Percentiles rank a stretch among this genome's conserved stretches.
phyloP scores from a whole-genome alignment of 2,113 vertebrate species.

The Beaufortia kweichowensis region DNA sequence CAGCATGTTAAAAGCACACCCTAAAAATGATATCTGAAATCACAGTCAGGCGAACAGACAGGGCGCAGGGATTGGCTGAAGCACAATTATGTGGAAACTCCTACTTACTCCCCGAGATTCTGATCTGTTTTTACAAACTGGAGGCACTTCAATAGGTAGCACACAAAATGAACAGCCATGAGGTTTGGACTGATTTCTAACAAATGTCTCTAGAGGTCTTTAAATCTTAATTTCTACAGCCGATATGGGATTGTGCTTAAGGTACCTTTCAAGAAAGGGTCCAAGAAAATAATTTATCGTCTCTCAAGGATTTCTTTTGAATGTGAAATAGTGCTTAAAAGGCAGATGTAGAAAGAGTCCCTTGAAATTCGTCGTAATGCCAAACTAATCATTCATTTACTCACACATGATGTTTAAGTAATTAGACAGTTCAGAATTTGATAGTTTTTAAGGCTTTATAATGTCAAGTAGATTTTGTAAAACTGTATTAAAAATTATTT shows the following conservation, averaged over 20 bases:
- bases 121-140: conserved; percentile 46
- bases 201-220: conserved; percentile 27
- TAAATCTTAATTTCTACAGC: conserved; percentile 52
- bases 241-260: conserved; percentile 43
- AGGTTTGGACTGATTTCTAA: conserved; percentile 46
- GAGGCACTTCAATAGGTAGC: conserved; percentile 54
- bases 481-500: background rate
- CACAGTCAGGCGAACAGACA: conserved; percentile 52
- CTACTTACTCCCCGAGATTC: conserved; percentile 58
- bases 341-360: background rate
- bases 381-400: background rate
- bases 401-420: background rate
- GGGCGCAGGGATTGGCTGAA: conserved; percentile 63
- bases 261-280: conserved; percentile 35
- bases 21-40: conserved; percentile 58
- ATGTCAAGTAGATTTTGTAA: background rate
- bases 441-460: background rate
- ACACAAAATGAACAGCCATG: conserved; percentile 48
- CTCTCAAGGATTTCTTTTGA: background rate
- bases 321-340: conserved; percentile 17
- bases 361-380: background rate
- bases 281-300: conserved; percentile 40
- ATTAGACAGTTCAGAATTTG: background rate
- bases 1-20: conserved; percentile 13
- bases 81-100: conserved; percentile 60